Percentiles rank a stretch among this genome's conserved stretches.
Conservation (phyloP, 2,888 invertebrate genomes). For the Seira musarum region DNA sequence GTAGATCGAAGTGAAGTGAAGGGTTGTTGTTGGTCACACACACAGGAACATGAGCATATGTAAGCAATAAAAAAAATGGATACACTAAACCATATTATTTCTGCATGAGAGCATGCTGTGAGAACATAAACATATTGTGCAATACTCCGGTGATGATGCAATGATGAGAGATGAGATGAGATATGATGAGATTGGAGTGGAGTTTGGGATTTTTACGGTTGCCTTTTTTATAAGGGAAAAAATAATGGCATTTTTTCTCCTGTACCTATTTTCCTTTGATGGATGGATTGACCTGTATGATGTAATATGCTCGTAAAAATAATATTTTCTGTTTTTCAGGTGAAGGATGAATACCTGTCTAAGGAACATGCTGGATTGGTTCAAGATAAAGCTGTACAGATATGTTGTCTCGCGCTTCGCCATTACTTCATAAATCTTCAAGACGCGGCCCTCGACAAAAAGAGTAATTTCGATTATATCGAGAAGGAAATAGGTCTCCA, state of each 20-base stretch:
- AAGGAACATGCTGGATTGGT: slow-evolving; percentile 83
- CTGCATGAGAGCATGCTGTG: slow-evolving; percentile 6
- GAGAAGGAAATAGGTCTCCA: slow-evolving; percentile 96
- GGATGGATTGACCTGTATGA: slow-evolving; percentile 21
- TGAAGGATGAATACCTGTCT: slow-evolving; percentile 94
- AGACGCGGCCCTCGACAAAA: slow-evolving; percentile 92
- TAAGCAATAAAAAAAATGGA: slow-evolving; percentile 30
- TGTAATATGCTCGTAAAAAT: too few relatives aligned
- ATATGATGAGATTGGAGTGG: too few relatives aligned
- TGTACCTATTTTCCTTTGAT: slow-evolving; percentile 15
- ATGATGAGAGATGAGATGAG: too few relatives aligned
- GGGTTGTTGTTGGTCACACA: too few relatives aligned
- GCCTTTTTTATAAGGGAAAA: too few relatives aligned
- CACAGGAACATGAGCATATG: slow-evolving; percentile 32
- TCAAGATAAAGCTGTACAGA: slow-evolving; percentile 88
- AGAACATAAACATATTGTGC: too few relatives aligned
- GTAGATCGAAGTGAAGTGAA: too few relatives aligned
- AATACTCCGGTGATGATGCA: too few relatives aligned
- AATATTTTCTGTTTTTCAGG: slow-evolving; percentile 77
- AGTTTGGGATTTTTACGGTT: too few relatives aligned
- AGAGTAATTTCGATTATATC: slow-evolving; percentile 94
- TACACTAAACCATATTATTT: slow-evolving; percentile 32
- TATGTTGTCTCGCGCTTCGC: slow-evolving; percentile 96
- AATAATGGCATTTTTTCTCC: too few relatives aligned
- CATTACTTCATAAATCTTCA: slow-evolving; percentile 89